Evolutionary conservation across 30 jellyfish, hydroid and myxozoan species (phyloP).

Genomic region (Nemopilema nomurai): DNA sequence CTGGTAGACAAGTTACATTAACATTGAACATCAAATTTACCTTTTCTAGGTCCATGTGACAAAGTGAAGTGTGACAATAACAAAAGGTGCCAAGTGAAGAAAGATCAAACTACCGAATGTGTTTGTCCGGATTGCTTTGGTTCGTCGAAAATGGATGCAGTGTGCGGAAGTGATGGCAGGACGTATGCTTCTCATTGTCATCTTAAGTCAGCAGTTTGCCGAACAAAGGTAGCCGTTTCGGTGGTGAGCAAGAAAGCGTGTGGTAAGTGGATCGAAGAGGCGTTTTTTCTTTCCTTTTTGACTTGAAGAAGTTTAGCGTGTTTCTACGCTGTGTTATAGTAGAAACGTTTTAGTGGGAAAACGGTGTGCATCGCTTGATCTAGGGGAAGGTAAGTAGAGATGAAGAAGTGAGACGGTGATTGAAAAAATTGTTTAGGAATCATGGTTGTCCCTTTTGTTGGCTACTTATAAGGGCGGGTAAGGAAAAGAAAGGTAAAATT

Average conservation of each 20-base stretch:
- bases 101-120: conserved; percentile 34
- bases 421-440: neutral
- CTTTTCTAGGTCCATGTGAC: conserved; percentile 11
- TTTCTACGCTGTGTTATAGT: no score
- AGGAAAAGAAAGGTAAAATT: neutral
- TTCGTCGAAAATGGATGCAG: conserved; percentile 19
- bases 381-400: no score
- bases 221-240: neutral
- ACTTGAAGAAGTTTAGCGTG: no score
- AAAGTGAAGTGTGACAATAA: neutral
- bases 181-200: conserved; percentile 74
- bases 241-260: conserved; percentile 48
- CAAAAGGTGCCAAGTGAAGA: conserved; percentile 8
- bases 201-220: conserved; percentile 39
- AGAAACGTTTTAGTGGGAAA: no score
- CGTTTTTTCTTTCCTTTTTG: no score
- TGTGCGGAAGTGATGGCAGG: conserved; percentile 82
- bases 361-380: no score
- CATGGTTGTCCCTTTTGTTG: no score
- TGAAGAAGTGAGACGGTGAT: neutral
- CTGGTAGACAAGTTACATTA: neutral
- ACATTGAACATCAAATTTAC: neutral
- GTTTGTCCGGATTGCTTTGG: conserved; percentile 47
- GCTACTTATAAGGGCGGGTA: no score
- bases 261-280: conserved; percentile 46